A percentile compares a stretch with the other conserved stretches of the same genome.
phyloP scores from a whole-genome alignment of 2,113 vertebrate genomes.

The Coreoperca whiteheadi region DNA sequence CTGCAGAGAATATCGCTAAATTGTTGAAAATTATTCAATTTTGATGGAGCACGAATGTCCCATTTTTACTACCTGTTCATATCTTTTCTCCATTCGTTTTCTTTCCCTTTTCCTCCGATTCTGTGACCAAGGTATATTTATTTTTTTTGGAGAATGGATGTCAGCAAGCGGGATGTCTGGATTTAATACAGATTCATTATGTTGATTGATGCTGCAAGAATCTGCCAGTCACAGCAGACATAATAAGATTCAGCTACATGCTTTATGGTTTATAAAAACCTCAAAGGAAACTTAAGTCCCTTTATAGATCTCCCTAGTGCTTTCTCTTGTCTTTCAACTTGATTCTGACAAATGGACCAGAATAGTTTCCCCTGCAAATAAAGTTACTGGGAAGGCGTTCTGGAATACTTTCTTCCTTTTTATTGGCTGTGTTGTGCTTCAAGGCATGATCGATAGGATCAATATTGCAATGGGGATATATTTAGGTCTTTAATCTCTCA shows the following conservation, averaged over 20 bases:
- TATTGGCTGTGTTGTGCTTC: conserved; percentile 46
- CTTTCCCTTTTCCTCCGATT: not conserved
- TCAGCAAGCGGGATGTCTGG: conserved; percentile 49
- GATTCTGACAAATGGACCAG: conserved; percentile 69
- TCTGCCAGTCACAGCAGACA: conserved; percentile 58
- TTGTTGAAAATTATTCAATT: too few species aligned
- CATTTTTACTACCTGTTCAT: not conserved
- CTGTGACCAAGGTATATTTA: conserved; percentile 34
- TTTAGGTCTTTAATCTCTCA: conserved; percentile 59
- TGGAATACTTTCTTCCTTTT: conserved; percentile 39
- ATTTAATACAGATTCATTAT: conserved; percentile 73
- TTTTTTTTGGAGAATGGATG: conserved; percentile 54
- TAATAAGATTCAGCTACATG: conserved; percentile 60
- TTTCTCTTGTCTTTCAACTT: conserved; percentile 65
- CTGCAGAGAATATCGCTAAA: too few species aligned
- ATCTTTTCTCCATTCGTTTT: not conserved
- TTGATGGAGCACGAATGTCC: not conserved
- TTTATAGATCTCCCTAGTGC: conserved; percentile 59
- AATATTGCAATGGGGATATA: conserved; percentile 62
- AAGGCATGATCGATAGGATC: conserved; percentile 63
- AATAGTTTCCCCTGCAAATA: conserved; percentile 64
- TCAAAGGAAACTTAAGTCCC: conserved; percentile 67
- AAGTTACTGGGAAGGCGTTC: conserved; percentile 53
- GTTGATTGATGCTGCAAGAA: conserved; percentile 67
- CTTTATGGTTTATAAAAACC: conserved; percentile 73